Conservation (phyloP, 2,888 invertebrate species). For the Prostheceraeus crozeri region DNA sequence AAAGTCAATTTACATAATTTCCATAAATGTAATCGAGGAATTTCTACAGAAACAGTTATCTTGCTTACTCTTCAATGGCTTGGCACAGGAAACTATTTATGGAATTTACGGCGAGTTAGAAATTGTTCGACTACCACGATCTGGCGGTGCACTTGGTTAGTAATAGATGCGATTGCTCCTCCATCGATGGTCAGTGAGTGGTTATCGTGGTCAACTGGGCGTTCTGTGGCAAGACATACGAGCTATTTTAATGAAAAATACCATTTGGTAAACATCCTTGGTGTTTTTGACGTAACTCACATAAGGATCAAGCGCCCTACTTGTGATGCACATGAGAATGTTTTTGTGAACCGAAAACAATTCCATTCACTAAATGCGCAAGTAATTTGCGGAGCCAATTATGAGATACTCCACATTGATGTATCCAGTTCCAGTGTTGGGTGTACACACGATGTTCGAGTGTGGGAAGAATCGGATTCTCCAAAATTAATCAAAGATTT, state of each 20-base stretch:
- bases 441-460: slow-evolving; percentile 41
- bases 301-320: slow-evolving; percentile 40
- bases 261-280: slow-evolving; percentile 42
- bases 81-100: slow-evolving; percentile 6
- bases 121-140: background rate
- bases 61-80: slow-evolving; percentile 9
- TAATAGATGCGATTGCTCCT: background rate
- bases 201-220: background rate
- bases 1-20: too few species aligned
- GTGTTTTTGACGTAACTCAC: slow-evolving; percentile 43
- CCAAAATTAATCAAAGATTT: slow-evolving; percentile 11
- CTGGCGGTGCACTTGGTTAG: background rate
- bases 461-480: slow-evolving; percentile 37
- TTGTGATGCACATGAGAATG: slow-evolving; percentile 31
- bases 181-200: background rate
- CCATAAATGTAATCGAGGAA: too few species aligned
- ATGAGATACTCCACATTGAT: slow-evolving; percentile 40
- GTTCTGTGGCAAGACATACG: background rate
- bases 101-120: slow-evolving; percentile 9
- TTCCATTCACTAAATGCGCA: slow-evolving; percentile 44
- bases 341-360: slow-evolving; percentile 42
- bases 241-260: background rate
- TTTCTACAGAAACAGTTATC: too few species aligned
- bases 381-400: slow-evolving; percentile 40
- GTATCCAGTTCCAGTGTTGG: slow-evolving; percentile 42